Conservation (phyloP, 2,888 invertebrate genomes). For the Agelastica alni region DNA sequence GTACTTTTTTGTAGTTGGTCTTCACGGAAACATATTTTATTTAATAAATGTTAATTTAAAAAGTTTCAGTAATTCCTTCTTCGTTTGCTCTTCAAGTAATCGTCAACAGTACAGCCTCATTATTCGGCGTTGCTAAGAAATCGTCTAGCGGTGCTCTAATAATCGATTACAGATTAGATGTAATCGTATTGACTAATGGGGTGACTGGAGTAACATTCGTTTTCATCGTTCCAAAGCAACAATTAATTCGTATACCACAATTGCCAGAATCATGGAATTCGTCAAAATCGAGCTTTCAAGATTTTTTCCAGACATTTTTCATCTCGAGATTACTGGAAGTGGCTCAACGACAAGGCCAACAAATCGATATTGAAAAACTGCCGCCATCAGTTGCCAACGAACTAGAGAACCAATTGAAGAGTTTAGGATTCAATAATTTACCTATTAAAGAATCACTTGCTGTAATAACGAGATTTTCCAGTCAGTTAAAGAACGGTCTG, state of each 20-base stretch:
- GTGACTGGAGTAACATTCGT: constrained; percentile 9
- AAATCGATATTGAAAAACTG: background rate
- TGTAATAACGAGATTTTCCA: background rate
- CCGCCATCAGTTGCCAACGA: background rate
- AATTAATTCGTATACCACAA: background rate
- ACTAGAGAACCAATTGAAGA: background rate
- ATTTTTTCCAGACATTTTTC: constrained; percentile 18
- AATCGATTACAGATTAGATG: constrained; percentile 2
- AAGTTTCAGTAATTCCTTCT: no score
- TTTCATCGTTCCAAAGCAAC: background rate
- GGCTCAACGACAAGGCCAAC: constrained; percentile 12
- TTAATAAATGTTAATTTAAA: no score
- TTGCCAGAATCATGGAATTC: constrained; percentile 7
- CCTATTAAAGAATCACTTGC: background rate
- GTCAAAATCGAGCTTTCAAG: constrained; percentile 9
- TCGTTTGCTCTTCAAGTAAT: no score
- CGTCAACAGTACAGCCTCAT: constrained; percentile 5
- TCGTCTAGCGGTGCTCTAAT: constrained; percentile 11
- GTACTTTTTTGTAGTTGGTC: no score
- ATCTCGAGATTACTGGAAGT: constrained; percentile 3
- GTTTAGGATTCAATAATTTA: background rate
- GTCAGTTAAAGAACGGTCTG: constrained; percentile 6
- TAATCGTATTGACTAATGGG: constrained; percentile 15
- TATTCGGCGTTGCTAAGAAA: constrained; percentile 14
- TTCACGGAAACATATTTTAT: no score